Conservation (phyloP, 2,797 vertebrate species). For the Rhabdomys pumilio region DNA sequence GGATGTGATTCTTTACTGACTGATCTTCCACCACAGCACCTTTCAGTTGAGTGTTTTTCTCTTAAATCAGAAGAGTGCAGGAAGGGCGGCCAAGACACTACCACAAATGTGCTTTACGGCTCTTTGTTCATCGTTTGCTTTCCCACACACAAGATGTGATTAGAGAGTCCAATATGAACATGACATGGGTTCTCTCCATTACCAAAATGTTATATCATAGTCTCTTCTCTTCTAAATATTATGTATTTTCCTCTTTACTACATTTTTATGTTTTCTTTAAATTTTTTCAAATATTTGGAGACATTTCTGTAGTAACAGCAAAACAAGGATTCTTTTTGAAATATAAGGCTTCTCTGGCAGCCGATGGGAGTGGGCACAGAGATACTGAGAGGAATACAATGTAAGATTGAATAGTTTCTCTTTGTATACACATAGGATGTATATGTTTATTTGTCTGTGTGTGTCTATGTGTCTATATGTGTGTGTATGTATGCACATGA, state of each 20-base stretch:
- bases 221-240: neutral
- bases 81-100: neutral
- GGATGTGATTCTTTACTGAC: neutral
- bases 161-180: neutral
- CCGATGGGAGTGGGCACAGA: neutral
- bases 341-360: neutral
- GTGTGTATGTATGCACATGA: neutral
- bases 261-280: neutral
- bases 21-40: neutral
- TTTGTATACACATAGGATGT: neutral
- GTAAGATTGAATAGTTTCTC: neutral
- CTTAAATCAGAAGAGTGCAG: neutral
- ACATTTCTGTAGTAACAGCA: neutral
- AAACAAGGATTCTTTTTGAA: neutral
- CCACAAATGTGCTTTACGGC: neutral
- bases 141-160: neutral
- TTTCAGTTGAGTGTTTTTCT: neutral
- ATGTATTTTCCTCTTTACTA: neutral
- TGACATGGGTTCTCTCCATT: neutral
- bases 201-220: neutral
- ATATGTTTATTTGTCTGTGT: neutral
- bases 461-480: too few relatives aligned
- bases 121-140: neutral
- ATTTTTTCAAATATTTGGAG: constrained; percentile 5
- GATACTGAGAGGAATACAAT: neutral